Percentiles rank a stretch among this genome's conserved stretches.
phyloP scores from a whole-genome alignment of 2,797 vertebrate species.

The Sebastes iracundus region DNA sequence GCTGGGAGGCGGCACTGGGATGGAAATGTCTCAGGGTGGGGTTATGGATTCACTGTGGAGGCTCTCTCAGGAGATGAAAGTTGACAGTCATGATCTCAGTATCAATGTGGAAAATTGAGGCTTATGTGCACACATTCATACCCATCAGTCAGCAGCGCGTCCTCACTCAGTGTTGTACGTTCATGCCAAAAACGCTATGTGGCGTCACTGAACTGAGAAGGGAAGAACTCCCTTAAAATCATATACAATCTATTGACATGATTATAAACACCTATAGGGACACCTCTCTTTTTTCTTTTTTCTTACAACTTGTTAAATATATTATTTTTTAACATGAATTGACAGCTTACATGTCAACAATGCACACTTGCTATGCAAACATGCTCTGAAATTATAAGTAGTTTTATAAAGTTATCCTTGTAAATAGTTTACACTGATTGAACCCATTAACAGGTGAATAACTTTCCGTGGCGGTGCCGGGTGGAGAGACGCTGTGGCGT shows the following conservation, averaged over 20 bases:
- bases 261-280: background rate
- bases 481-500: background rate
- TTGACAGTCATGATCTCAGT: slow-evolving; percentile 51
- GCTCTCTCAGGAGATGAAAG: slow-evolving; percentile 66
- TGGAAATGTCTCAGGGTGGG: slow-evolving; percentile 60
- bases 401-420: background rate
- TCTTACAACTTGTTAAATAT: slow-evolving; percentile 46
- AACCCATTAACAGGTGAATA: slow-evolving; percentile 44
- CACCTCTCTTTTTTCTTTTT: slow-evolving; percentile 12
- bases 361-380: slow-evolving; percentile 73
- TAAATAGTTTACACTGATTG: slow-evolving; percentile 9
- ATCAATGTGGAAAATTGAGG: slow-evolving; percentile 64
- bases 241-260: slow-evolving; percentile 1
- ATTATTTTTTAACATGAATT: slow-evolving; percentile 35
- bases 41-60: slow-evolving; percentile 64
- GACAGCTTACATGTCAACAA: slow-evolving; percentile 37
- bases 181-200: slow-evolving; percentile 51
- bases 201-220: slow-evolving; percentile 40
- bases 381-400: slow-evolving; percentile 5
- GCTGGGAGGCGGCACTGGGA: slow-evolving; percentile 47
- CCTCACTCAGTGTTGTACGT: slow-evolving; percentile 1
- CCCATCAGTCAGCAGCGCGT: slow-evolving; percentile 4
- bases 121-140: background rate
- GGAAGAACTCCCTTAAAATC: slow-evolving; percentile 4
- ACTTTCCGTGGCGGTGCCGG: slow-evolving; percentile 20